phyloP scores from a whole-genome alignment of 1,140 invertebrate genomes.

The silkworm (Bombyx mori) region ASM3026992v2 NC_085122.1:255501-256000 shows the following conservation, averaged over 20 bases:
- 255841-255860: too few species aligned
- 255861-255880: too few species aligned
- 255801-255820: too few species aligned
- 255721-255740: too few species aligned
- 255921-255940: conserved; percentile 17
- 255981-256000: conserved; percentile 6
- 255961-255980: conserved; percentile 12
- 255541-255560: conserved; percentile 14
- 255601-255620: conserved; percentile 11
- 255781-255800: too few species aligned
- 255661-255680: neutral
- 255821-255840: too few species aligned
- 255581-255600: conserved; percentile 22
- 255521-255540: conserved; percentile 13
- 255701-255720: too few species aligned
- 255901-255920: neutral
- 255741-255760: too few species aligned
- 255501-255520: too few species aligned
- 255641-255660: conserved; percentile 11
- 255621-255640: conserved; percentile 13
- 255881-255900: too few species aligned
- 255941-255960: conserved; percentile 17
- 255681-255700: neutral
- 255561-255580: conserved; percentile 15
- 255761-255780: too few species aligned